Base-by-base conservation (phyloP, 2,888 invertebrate species). In the Coenonympha glycerion region DNA sequence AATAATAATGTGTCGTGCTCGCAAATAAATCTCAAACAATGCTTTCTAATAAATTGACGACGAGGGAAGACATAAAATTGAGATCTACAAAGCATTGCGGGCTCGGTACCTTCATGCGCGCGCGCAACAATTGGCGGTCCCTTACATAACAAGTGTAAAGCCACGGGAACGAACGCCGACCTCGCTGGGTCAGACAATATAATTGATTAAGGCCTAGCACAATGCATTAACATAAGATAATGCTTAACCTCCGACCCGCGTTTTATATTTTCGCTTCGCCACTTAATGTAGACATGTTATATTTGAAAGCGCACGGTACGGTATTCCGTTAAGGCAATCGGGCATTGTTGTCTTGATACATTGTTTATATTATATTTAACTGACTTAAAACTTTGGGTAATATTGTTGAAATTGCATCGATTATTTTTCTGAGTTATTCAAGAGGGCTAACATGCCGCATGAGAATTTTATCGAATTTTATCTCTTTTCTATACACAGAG, bases 141-240 rank as follows among this genome's bases (percentile, higher is more conserved):
- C 67, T 75, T 71, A 73, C 71, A 69, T 68, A 75, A 75, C 65
- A 71, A 72, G 69, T 53, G 45, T 53, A 52, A 44, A 40, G 22
- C 61, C 57, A 61, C 68, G 69, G 69, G 72, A 71, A 71, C 72
- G 71, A 76, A 77, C 56, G 60, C 60, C 69, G 74, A 80, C 84
- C 84, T 63, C 71, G 59, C 64, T 66, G 73, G 86, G 84, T 85
- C 86, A 83, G 69, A 73, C 65, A 69, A 70, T 71, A 78, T 86
- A 86, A 86, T 86, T 86, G 86, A 86, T 86, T 86, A 82, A 82
- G 82, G 68, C 78, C 74, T 63, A 76, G 68, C 69, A 69, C 79
- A 71, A 70, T 78, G 67, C 85, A 86, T 86, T 86, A 86, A 82
- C 86, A 85, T 86, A 83, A 83, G 85, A 81, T 86, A 85, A 81